Base-by-base conservation (phyloP, 1,140 invertebrate genomes). In the Rhizoglyphus robini region DNA sequence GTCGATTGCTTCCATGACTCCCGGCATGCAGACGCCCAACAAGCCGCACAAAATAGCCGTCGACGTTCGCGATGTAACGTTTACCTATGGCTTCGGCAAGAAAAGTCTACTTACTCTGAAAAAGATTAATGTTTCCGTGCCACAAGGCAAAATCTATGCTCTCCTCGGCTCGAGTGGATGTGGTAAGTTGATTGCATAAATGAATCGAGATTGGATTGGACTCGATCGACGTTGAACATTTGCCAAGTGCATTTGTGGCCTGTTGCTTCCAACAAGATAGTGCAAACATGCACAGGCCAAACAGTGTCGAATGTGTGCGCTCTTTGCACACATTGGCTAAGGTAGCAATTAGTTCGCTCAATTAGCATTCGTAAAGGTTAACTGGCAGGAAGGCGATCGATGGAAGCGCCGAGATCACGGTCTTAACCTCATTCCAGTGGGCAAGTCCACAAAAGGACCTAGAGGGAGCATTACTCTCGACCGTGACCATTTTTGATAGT, bases 121-220 rank as follows among this genome's bases (percentile, higher is more conserved):
- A 41, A 60, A 60, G 30, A 65, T 65, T 27, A 65, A 65, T 27
- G 57, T 65, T 13, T 36, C 64, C 5, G 66, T 67, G 20, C 66
- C 66, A 15, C 47, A 66, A 31, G 66, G 66, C 20, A 57, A 46
- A n/a, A 67, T 68, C 58, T 68, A 51, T 65, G 67, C 46, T n/a
- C 59, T 47, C 27, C 67, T 38, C 18, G 68, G 63, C 63, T 36
- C 49, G 61, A 70, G 61, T 68, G 70, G 63, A 36, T 73, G 70
- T 88, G 25, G 88, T 87, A 78, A 78, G 63, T 51, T 18, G 18
- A 11, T 8, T 41, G 36, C n/a, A n/a, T n/a, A n/a, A n/a, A 41
- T 41, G 18, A 41, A 41, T 41, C 36, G 18, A 41, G 8, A 18
- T 11, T 41, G 8, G 36, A 11, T 41, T 41, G 8, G 8, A 41